Base-by-base conservation (phyloP, 2,113 vertebrate genomes). In the Scalopus aquaticus region DNA sequence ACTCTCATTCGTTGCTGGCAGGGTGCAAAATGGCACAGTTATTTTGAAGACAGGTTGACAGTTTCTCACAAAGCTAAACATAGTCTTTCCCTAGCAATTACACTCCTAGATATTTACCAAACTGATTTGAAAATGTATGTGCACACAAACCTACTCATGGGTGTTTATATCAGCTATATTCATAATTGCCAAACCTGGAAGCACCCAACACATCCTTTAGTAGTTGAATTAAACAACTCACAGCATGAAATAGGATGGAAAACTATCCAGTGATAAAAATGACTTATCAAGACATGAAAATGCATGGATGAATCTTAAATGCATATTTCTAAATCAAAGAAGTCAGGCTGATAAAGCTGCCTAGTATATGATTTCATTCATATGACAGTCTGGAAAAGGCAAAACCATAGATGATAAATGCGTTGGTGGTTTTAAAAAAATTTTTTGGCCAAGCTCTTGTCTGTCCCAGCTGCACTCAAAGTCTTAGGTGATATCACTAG, bases 41-140 rank as follows among this genome's bases (percentile, higher is more conserved):
- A 58, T 91, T 88, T 49, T 51, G 20, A 85, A 85, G 76, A 77
- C 10, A 70, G 15, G 37, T 32, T 88, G 49, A 6, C 26, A 80
- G 37, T 85, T 94, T 94, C 84, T 80, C 69, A 80, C 6, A 32
- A 85, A 86, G 10, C 10, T 81, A 89, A 94, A 84, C 3, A 62
- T 15, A 79, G 37, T 69, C 26, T 70, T 90, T 35, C 4, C 42
- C 80, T 51, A 69, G 49, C 26, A 84, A 49, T 74, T 64, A 46
- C 26, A 30, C 46, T 79, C 42, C 20, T 80, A 76, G 64, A 62
- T 64, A 79, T 54, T 87, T 88, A 74, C n/a, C 17, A 39, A 83
- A 44, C 39, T 60, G 17, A 74, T 83, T 35, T 87, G 58, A 95
- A 88, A 88, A 65, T 74, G 3, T 88, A 30, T 69, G 1, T 60